phyloP scores from a whole-genome alignment of 2,797 vertebrate species.

The Schizothorax lantsangensis region DNA sequence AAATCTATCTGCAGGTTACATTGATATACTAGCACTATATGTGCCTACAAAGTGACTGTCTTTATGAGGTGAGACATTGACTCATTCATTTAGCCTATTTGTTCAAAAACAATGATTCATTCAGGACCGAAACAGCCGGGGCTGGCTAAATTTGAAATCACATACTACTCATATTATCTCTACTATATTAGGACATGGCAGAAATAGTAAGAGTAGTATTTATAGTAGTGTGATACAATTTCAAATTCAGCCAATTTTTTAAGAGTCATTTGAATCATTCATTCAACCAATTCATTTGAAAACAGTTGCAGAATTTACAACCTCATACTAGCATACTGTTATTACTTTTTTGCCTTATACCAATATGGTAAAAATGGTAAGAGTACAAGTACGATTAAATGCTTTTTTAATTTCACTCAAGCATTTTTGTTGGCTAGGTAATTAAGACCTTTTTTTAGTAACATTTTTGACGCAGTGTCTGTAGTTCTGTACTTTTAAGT shows the following conservation, averaged over 20 bases:
- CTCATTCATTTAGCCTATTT: background rate
- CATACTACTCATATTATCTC: background rate
- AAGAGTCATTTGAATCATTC: background rate
- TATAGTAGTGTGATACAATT: background rate
- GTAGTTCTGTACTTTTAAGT: background rate
- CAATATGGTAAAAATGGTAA: background rate
- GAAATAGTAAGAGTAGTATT: background rate
- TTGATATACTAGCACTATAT: background rate
- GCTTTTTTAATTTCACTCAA: background rate
- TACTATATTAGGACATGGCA: background rate
- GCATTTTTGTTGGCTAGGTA: background rate
- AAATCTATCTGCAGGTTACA: background rate
- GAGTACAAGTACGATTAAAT: background rate
- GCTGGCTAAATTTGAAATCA: background rate
- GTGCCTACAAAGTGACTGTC: background rate
- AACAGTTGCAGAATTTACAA: background rate
- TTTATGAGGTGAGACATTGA: background rate
- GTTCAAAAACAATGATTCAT: slow-evolving; percentile 2
- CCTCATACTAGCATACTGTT: background rate
- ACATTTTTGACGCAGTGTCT: background rate
- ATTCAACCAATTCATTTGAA: background rate
- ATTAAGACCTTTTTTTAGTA: background rate
- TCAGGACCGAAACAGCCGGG: background rate
- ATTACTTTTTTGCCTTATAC: background rate
- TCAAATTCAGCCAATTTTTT: background rate